Evolutionary conservation across 2,888 invertebrate species (phyloP).

Genomic region (Elgonia sp.): DNA sequence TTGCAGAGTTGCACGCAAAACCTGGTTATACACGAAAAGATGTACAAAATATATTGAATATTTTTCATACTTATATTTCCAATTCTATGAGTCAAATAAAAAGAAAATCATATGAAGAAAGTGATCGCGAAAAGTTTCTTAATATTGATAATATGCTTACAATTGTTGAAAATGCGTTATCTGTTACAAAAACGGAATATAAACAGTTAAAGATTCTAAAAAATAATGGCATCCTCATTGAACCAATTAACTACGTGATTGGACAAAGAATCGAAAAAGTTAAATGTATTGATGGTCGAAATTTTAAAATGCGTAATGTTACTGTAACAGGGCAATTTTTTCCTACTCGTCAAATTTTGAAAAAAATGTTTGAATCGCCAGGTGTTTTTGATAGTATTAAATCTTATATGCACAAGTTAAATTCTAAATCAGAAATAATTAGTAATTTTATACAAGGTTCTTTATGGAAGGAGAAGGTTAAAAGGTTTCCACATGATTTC

Average conservation of each 20-base stretch:
- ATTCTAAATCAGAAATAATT: neutral
- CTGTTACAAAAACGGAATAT: conserved; percentile 26
- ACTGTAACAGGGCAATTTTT: conserved; percentile 47
- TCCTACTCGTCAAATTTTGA: conserved; percentile 55
- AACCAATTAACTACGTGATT: conserved; percentile 33
- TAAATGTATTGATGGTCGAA: conserved; percentile 13
- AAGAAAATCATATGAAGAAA: neutral
- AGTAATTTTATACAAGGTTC: conserved; percentile 43
- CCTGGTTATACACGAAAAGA: conserved; percentile 17
- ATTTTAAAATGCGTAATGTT: conserved; percentile 17
- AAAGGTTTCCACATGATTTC: neutral
- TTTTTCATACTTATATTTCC: conserved; percentile 3
- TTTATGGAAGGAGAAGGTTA: conserved; percentile 31
- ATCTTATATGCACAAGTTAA: conserved; percentile 13
- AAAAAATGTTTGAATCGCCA: conserved; percentile 60
- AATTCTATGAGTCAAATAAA: neutral
- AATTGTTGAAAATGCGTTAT: conserved; percentile 30
- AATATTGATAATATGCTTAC: neutral
- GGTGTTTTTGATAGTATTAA: conserved; percentile 6
- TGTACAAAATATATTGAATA: conserved; percentile 11
- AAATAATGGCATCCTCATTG: conserved; percentile 16
- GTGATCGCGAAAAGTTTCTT: neutral
- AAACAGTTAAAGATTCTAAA: conserved; percentile 26
- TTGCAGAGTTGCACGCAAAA: conserved; percentile 22
- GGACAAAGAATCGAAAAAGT: conserved; percentile 19